Conservation (phyloP, 2,113 vertebrate genomes). For the Nicator chloris region DNA sequence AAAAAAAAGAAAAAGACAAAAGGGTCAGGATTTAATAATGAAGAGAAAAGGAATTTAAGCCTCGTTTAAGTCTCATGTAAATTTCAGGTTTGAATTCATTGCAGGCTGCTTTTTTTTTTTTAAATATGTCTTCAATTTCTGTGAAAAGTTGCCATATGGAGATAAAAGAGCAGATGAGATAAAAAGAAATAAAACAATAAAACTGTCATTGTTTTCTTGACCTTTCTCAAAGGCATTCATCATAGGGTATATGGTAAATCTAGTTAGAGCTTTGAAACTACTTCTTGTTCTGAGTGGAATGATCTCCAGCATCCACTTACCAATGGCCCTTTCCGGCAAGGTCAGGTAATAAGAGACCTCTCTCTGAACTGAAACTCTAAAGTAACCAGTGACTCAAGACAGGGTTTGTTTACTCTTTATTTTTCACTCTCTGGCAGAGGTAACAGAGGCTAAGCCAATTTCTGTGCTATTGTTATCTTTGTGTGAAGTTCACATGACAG, state of each 20-base stretch:
- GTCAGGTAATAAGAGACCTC: conserved; percentile 53
- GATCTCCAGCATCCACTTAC: conserved; percentile 60
- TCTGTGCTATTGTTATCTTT: neutral
- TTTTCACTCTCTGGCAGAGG: neutral
- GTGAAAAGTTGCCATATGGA: conserved; percentile 75
- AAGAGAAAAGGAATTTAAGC: conserved; percentile 31
- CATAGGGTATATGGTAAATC: conserved; percentile 47
- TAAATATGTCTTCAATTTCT: conserved; percentile 68
- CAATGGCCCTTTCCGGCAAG: neutral
- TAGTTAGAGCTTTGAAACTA: conserved; percentile 53
- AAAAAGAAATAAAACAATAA: conserved; percentile 73
- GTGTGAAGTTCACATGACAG: neutral
- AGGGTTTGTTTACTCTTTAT: neutral
- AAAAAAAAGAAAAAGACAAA: too few species aligned
- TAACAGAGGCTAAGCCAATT: neutral
- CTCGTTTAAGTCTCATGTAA: conserved; percentile 1
- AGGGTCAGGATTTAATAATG: conserved; percentile 45
- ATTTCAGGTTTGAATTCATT: conserved; percentile 60
- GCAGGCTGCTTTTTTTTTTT: neutral
- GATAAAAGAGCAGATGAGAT: conserved; percentile 74
- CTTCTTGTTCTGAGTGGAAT: conserved; percentile 20
- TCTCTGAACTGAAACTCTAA: conserved; percentile 35
- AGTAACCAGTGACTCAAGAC: neutral
- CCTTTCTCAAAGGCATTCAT: conserved; percentile 73
- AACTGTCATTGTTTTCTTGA: conserved; percentile 66